Conservation (phyloP, 2,888 invertebrate genomes). For the Pomacea canaliculata region DNA sequence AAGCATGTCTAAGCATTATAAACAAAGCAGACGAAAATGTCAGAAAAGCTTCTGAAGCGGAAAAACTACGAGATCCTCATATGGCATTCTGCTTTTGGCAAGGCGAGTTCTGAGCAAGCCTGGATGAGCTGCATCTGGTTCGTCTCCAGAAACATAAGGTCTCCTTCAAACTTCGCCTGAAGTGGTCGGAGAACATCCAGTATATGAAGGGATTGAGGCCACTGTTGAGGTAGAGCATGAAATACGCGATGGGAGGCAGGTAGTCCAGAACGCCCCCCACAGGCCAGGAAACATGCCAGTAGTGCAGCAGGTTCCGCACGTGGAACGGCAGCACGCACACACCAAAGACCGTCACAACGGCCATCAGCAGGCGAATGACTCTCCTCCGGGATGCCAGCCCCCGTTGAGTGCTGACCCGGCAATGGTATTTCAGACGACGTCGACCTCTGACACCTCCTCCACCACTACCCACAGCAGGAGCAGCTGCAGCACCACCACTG, state of each 20-base stretch:
- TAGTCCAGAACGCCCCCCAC: slow-evolving; percentile 66
- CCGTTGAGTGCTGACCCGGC: slow-evolving; percentile 38
- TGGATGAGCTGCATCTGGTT: slow-evolving; percentile 3
- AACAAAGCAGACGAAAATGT: too few species aligned
- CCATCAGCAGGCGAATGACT: slow-evolving; percentile 89
- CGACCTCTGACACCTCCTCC: not conserved
- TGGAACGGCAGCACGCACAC: slow-evolving; percentile 91
- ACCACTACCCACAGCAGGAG: not conserved
- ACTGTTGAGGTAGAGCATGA: slow-evolving; percentile 90
- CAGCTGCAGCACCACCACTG: not conserved
- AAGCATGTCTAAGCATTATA: too few species aligned
- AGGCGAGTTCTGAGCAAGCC: not conserved
- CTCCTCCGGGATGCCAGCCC: slow-evolving; percentile 81
- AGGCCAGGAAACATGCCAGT: slow-evolving; percentile 76
- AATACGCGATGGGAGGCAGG: slow-evolving; percentile 87
- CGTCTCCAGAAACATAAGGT: slow-evolving; percentile 71
- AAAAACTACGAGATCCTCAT: not conserved
- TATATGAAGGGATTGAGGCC: slow-evolving; percentile 91
- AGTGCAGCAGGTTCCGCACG: slow-evolving; percentile 81
- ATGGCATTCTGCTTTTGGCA: slow-evolving; percentile 4
- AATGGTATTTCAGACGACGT: slow-evolving; percentile 12
- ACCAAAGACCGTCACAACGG: slow-evolving; percentile 89
- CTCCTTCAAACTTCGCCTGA: slow-evolving; percentile 87
- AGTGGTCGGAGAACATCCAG: slow-evolving; percentile 86
- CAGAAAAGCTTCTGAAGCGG: too few species aligned